phyloP scores from a whole-genome alignment of 2,888 invertebrate genomes.

The Priocnemis perturbator region DNA sequence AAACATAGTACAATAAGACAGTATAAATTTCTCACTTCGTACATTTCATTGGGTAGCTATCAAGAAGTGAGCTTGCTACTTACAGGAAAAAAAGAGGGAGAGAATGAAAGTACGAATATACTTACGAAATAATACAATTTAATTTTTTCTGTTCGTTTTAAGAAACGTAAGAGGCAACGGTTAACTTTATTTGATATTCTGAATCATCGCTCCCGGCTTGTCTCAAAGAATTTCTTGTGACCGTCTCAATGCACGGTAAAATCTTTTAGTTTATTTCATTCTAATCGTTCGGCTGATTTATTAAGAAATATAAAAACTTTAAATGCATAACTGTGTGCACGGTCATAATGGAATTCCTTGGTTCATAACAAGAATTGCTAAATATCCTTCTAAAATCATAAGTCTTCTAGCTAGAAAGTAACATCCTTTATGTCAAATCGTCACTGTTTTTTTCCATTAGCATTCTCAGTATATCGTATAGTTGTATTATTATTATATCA shows the following conservation, averaged over 20 bases:
- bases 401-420: constrained; percentile 55
- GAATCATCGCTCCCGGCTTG: constrained; percentile 48
- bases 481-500: constrained; percentile 60
- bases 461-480: constrained; percentile 57
- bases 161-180: constrained; percentile 40
- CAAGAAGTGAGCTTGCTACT: constrained; percentile 54
- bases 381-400: constrained; percentile 53
- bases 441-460: constrained; percentile 51
- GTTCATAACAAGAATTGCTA: constrained; percentile 60
- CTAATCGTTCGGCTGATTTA: neutral
- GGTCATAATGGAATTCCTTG: constrained; percentile 65
- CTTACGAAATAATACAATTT: constrained; percentile 42
- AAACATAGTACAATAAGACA: constrained; percentile 47
- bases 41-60: constrained; percentile 65
- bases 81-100: constrained; percentile 48
- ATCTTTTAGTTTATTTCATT: neutral
- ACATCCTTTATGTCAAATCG: constrained; percentile 51
- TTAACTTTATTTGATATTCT: constrained; percentile 32
- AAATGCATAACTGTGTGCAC: constrained; percentile 22
- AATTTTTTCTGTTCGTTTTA: constrained; percentile 23
- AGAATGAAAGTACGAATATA: constrained; percentile 39
- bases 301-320: constrained; percentile 20
- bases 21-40: constrained; percentile 56
- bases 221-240: constrained; percentile 66
- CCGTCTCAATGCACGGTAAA: neutral